Conservation (phyloP, 2,113 vertebrate species). For the Pterocles gutturalis region DNA sequence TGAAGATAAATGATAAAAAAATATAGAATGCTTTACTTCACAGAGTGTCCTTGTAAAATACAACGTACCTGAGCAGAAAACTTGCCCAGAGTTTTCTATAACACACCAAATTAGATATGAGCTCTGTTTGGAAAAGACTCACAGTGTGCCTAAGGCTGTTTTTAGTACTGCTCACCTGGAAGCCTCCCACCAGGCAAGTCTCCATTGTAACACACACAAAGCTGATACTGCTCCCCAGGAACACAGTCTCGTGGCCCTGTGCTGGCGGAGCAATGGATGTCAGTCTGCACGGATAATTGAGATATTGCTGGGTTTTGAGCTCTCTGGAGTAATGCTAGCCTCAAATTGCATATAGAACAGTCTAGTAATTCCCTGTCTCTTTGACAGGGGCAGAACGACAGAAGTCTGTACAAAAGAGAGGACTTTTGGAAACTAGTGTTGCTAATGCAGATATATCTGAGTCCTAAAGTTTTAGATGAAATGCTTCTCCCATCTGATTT, state of each 20-base stretch:
- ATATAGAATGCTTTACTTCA: neutral
- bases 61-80: neutral
- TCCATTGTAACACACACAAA: neutral
- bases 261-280: neutral
- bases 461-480: neutral
- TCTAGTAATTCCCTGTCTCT: neutral
- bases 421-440: neutral
- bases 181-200: neutral
- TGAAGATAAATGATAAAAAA: neutral
- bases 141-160: neutral
- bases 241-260: neutral
- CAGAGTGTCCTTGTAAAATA: neutral
- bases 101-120: neutral
- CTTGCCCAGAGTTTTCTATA: conserved; percentile 15
- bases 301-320: neutral
- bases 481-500: neutral
- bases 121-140: neutral
- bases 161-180: conserved; percentile 2
- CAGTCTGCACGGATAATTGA: neutral
- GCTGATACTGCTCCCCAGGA: neutral
- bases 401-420: neutral
- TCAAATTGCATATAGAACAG: neutral
- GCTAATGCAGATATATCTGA: fast-evolving
- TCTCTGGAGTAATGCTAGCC: neutral
- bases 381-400: neutral